Base-by-base conservation (phyloP, 64 coral and sea anemone species). In the Montipora foliosa region DNA sequence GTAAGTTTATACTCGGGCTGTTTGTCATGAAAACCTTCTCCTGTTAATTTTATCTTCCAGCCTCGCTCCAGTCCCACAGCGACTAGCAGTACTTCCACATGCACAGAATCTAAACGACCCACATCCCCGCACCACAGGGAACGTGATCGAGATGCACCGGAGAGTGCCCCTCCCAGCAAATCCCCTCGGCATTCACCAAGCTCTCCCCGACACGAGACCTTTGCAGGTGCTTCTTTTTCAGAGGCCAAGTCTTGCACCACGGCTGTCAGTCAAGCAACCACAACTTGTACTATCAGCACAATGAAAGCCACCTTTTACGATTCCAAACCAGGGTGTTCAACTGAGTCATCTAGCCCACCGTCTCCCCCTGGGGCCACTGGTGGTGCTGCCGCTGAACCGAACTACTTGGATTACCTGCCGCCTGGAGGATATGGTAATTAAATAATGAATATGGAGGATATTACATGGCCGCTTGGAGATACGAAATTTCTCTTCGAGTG, bases 41-140 rank as follows among this genome's bases (percentile, higher is more conserved):
- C 29, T 37, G 37, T 37, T 37, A 37, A 37, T 37, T 37, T 37
- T 66, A 3, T 61, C 14, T 87, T 79, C 21, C 75, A 99, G 98
- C 91, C 95, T 73, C 75, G 80, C 15, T 93, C 98, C 15, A 94
- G 87, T 72, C 91, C 95, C 24, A 67, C 98, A 45, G 91, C 98
- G 74, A 99, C 89, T 14, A 98, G 96, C 76, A 98, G 98, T 19
- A 99, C 98, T 59, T 99, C 98, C 44, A 99, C 98, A 13, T 96
- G 89, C 24, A 99, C 98, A 1, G 98, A 99, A 92, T 99, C 98
- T 5, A 96, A 96, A 80, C 84, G 95, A 12, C 95, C 91, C 5
- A 99, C 87, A 16, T 99, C 98, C 37, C 95, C 98, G 11, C 98
- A 96, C 86, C 90, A 94, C 47, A 82, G 95, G 77, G 94, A 97